Conservation (phyloP, 2,113 vertebrate species). For the Brienomyrus brachyistius region DNA sequence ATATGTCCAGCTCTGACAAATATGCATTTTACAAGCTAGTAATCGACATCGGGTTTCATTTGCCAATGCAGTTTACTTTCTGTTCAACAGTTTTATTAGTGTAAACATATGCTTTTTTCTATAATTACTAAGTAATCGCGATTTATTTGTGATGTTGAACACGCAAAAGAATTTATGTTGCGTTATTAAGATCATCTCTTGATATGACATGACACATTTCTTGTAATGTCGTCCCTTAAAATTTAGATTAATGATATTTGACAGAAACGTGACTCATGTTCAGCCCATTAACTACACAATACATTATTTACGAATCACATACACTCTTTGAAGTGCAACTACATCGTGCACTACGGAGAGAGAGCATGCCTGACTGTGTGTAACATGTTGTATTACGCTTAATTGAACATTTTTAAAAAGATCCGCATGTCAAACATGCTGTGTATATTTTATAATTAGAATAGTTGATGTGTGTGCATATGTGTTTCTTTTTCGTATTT, state of each 20-base stretch:
- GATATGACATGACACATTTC: neutral
- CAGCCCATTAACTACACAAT: neutral
- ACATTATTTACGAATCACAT: neutral
- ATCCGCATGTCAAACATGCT: neutral
- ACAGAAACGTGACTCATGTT: neutral
- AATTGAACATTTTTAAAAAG: neutral
- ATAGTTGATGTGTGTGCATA: neutral
- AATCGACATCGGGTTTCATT: neutral
- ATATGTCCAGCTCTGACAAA: neutral
- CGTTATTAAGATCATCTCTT: neutral
- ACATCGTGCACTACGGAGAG: neutral
- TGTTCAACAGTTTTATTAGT: neutral
- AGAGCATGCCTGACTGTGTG: neutral
- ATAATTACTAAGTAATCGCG: neutral
- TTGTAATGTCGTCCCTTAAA: neutral
- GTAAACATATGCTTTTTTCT: neutral
- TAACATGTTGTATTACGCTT: neutral
- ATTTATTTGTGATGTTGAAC: neutral
- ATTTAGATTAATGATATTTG: neutral
- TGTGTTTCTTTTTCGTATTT: neutral
- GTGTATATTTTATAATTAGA: neutral
- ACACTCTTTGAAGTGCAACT: neutral
- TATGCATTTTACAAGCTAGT: constrained; percentile 5
- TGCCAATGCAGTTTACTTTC: neutral
- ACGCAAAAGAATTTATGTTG: neutral